A percentile compares a stretch with the other conserved stretches of the same genome.
These are phyloP conservation scores for Eurytoma californica DNA, from an alignment of 2,888 invertebrate genomes.

Conservation along the genomic window DNA sequence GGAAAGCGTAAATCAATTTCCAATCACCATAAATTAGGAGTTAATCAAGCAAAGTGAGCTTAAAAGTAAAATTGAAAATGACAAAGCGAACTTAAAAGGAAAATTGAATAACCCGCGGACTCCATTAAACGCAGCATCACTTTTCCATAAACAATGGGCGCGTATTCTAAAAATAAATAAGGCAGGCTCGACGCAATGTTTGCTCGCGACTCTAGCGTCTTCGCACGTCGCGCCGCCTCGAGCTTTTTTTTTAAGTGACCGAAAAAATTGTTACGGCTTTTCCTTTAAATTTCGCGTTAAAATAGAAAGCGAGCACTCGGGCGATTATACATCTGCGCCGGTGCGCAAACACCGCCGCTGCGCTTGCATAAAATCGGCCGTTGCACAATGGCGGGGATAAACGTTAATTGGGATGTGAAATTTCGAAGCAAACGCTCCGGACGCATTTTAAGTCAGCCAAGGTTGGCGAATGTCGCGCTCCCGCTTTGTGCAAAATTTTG, in stretches of 20 bases:
- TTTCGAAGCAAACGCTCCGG: conserved; percentile 40
- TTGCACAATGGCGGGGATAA: conserved; percentile 48
- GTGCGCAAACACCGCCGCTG: not conserved
- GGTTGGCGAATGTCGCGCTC: conserved; percentile 36
- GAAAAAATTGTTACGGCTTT: conserved; percentile 18
- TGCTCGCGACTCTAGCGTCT: conserved; percentile 26
- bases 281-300: conserved; percentile 16
- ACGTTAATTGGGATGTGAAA: conserved; percentile 53
- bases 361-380: conserved; percentile 30
- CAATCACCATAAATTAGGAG: too few relatives aligned
- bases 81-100: too few relatives aligned
- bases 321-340: not conserved
- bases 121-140: not conserved
- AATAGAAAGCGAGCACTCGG: conserved; percentile 27
- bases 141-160: conserved; percentile 35
- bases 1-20: too few relatives aligned
- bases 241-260: not conserved
- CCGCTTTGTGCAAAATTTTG: conserved; percentile 13
- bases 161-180: conserved; percentile 31
- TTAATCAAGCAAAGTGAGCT: too few relatives aligned
- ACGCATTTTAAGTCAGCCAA: conserved; percentile 46
- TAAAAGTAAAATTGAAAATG: too few relatives aligned
- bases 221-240: conserved; percentile 13
- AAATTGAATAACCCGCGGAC: too few relatives aligned
- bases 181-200: conserved; percentile 20